Evolutionary conservation across 1,140 invertebrate species (phyloP).

Genomic region (Phthorimaea operculella): DNA sequence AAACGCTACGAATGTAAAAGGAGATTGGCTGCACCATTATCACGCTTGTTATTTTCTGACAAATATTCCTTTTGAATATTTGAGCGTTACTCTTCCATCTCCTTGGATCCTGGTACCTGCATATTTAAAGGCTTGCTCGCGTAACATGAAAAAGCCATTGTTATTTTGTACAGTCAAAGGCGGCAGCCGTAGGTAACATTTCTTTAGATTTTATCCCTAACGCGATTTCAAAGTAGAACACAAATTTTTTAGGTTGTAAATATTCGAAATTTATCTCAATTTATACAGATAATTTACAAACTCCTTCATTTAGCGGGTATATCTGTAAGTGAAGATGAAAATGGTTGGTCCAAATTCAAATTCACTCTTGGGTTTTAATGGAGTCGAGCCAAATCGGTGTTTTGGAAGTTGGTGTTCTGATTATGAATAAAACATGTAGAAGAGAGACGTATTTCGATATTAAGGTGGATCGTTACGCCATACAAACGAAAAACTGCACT

Average conservation of each 20-base stretch:
- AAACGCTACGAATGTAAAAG: background rate
- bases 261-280: no score
- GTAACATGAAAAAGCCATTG: background rate
- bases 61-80: conserved; percentile 24
- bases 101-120: conserved; percentile 27
- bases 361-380: conserved; percentile 47
- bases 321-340: background rate
- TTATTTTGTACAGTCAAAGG: conserved; percentile 4
- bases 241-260: no score
- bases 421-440: conserved; percentile 51
- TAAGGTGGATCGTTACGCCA: no score
- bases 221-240: no score
- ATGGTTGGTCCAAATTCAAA: conserved; percentile 27
- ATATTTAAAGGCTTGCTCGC: conserved; percentile 14
- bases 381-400: conserved; percentile 45
- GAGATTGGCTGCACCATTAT: background rate
- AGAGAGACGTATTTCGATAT: background rate
- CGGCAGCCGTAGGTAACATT: conserved; percentile 10
- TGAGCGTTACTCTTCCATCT: conserved; percentile 20
- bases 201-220: no score
- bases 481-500: no score
- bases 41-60: background rate
- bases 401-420: conserved; percentile 38
- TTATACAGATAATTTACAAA: no score
- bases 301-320: no score